Evolutionary conservation across 2,797 vertebrate genomes (phyloP), one percentile per base, ranked within the genome.

Genomic region (Gymnopithys bicolor): DNA sequence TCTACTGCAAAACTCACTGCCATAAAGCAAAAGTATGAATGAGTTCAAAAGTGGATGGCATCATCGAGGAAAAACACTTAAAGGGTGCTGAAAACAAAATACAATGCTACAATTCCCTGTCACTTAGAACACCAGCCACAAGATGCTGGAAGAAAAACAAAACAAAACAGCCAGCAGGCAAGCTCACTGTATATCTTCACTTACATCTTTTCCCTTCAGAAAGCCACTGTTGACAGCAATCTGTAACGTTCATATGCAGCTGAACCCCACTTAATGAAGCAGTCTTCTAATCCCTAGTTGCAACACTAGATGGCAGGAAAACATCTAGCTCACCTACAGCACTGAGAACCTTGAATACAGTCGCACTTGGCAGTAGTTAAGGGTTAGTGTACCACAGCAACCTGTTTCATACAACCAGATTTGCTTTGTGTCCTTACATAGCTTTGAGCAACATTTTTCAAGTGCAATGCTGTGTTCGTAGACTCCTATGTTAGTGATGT

Each of bases 251-350:
- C 11, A 5, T 15, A 32, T 8, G n/a, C 23, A 82, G n/a, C 13
- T 51, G 22, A 84, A 56, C 39, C 41, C 30, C 5, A 18, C 35
- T 73, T 58, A 60, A n/a, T 32, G 39, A 49, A 39, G 37, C 21
- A 19, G 23, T 30, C 9, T 32, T 46, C 37, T 25, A 49, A 41
- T 63, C 32, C 81, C 71, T 45, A 56, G 14, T 39, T 77, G 56
- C n/a, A 92, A 80, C 87, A 51, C 84, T 85, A 95, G 93, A 62
- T 78, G 91, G 93, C 89, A 91, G 37, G 43, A 41, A 89, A 49
- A 79, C n/a, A 69, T 5, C 41, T 12, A 25, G 25, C 17, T 76
- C 51, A 59, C 11, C 32, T 27, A 16, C 2, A 2, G 35, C 32
- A 32, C 3, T 0, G 7, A 73, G 43, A 56, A 37, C 23, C 32